Percentiles rank a stretch among this genome's conserved stretches.
phyloP scores from a whole-genome alignment of 2,888 invertebrate species.

The Phortica okadai region DNA sequence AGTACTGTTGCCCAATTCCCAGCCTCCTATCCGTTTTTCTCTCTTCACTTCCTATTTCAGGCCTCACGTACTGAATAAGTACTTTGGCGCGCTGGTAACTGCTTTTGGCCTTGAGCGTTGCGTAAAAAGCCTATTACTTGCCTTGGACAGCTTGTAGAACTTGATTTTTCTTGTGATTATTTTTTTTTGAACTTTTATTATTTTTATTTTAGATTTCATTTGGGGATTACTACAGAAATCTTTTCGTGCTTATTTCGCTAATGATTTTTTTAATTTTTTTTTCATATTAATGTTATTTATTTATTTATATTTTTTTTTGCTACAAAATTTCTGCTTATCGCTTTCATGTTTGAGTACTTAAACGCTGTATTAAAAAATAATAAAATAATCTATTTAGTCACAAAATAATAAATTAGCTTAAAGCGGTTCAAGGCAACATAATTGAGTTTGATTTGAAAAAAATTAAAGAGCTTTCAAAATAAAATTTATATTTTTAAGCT shows the following conservation, averaged over 20 bases:
- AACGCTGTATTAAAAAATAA: not conserved
- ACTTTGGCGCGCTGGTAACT: no score
- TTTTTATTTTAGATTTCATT: not conserved
- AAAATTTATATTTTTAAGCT: no score
- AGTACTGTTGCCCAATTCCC: not conserved
- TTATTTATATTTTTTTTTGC: not conserved
- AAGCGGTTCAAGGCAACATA: not conserved
- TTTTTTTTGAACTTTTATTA: not conserved
- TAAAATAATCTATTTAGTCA: not conserved
- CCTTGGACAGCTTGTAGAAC: not conserved
- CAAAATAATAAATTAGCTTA: not conserved
- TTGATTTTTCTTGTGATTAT: not conserved
- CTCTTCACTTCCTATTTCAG: not conserved
- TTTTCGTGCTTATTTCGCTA: not conserved
- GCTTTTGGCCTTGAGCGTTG: not conserved
- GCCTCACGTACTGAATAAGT: no score
- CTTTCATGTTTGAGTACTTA: not conserved
- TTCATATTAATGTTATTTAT: not conserved
- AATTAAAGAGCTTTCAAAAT: no score
- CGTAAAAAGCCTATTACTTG: not conserved
- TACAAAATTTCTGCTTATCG: not conserved
- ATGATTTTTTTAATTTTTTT: not conserved
- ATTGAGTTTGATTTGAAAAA: no score
- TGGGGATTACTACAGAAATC: slow-evolving; percentile 2
- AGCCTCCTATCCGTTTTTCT: not conserved